A percentile compares a stretch with the other conserved stretches of the same genome.
phyloP scores from a whole-genome alignment of 2,797 vertebrate genomes.

The Clarias pachynema region DNA sequence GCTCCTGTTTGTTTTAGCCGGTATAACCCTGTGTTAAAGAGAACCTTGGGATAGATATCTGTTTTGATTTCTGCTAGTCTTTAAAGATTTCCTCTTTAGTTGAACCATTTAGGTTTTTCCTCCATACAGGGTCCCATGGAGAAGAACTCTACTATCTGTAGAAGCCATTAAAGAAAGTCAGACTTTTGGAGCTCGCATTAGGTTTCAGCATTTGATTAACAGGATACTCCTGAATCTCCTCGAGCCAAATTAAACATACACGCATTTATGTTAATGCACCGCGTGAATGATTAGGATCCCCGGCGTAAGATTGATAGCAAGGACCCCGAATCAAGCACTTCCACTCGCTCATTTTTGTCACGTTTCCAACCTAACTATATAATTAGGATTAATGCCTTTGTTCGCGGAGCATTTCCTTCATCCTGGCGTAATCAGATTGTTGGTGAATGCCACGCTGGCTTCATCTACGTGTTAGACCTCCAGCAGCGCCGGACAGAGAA shows the following conservation, averaged over 20 bases:
- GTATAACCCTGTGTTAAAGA: background rate
- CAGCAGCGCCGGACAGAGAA: conserved; percentile 29
- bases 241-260: background rate
- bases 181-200: background rate
- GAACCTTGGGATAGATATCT: background rate
- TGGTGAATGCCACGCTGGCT: conserved; percentile 1
- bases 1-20: background rate
- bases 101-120: background rate
- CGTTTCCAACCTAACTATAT: background rate
- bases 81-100: background rate
- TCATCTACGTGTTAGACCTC: conserved; percentile 19
- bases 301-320: background rate
- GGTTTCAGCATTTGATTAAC: conserved; percentile 2
- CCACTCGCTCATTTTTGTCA: conserved; percentile 30
- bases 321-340: conserved; percentile 1
- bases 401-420: conserved; percentile 15
- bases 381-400: conserved; percentile 41
- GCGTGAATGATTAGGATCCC: conserved; percentile 11
- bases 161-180: background rate
- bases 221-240: background rate
- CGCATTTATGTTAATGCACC: background rate
- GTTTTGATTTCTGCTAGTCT: background rate
- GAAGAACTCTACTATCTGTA: background rate
- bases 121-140: no score
- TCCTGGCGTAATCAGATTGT: conserved; percentile 26